Base-by-base conservation (phyloP, 1,140 invertebrate species). In the Aphis gossypii region DNA sequence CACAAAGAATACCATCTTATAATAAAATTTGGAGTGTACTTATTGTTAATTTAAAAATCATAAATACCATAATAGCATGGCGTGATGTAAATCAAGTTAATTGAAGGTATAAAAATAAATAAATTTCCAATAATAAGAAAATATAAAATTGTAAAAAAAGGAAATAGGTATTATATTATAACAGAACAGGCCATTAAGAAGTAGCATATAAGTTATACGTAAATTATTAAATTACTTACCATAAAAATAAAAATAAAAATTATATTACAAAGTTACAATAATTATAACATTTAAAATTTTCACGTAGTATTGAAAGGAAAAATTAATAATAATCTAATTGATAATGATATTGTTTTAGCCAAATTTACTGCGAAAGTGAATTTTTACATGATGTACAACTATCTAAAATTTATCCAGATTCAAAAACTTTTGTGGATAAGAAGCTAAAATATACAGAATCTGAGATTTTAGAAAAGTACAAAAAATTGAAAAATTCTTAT, bases 401-500 rank as follows among this genome's bases (percentile, higher is more conserved):
- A 95, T 96, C 97, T 0, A 96, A 96, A 48, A 95, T 99, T 3
- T 98, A 96, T 95, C 92, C 86, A 25, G 98, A 99, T 95, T 98
- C 98, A 68, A 99, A 99, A 95, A 98, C 97, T 9, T 99, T 99
- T 95, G 98, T 99, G 14, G 98, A 99, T 95, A 97, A 98, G 96
- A 97, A 97, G 95, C 96, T 99, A 86, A 97, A 96, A 94, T 95
- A 96, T 68, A 95, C 96, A 8, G 97, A 97, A 2, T 94, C 93
- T 20, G 83, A 87, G 21, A 90, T 93, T 88, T n/a, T 94, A n/a
- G 1, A 41, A 8, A 86, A 94, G n/a, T 95, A 94, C 83, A 51
- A 93, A 68, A 23, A 54, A 5, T 87, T 95, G 41, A 94, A 94
- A 91, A 38, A 76, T 1, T 20, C 94, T 48, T 46, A 48, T 95